A percentile compares a stretch with the other conserved stretches of the same genome.
Evolutionary conservation across 2,113 vertebrate genomes (phyloP).

Genomic region (Phylloscopus trochiloides): DNA sequence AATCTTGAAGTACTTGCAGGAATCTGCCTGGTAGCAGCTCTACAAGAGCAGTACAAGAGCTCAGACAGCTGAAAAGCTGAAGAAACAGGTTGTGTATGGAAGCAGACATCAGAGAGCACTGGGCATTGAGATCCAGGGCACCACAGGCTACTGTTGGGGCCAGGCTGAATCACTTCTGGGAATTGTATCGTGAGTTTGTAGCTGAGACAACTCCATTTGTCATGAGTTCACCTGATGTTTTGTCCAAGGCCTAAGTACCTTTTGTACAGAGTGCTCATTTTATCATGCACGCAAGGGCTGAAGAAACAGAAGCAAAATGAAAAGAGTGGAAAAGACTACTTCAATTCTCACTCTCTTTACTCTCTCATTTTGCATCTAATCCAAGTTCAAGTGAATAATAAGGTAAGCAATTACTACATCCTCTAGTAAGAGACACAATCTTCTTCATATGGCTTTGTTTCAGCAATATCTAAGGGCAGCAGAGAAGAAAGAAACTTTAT

Average conservation of each 20-base stretch:
- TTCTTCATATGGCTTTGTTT: not conserved
- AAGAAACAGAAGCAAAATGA: not conserved
- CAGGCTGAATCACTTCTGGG: not conserved
- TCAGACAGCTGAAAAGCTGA: not conserved
- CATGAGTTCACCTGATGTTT: not conserved
- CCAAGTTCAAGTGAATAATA: not conserved
- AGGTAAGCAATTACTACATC: not conserved
- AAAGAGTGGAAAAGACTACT: not conserved
- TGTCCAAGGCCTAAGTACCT: not conserved
- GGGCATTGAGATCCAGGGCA: not conserved
- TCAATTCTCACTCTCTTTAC: not conserved
- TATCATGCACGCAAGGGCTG: not conserved
- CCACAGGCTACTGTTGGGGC: not conserved
- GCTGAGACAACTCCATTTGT: not conserved
- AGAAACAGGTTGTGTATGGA: rapidly evolving
- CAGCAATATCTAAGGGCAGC: not conserved
- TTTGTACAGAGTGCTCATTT: not conserved
- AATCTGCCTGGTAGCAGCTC: not conserved
- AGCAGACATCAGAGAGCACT: not conserved
- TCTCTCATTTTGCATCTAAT: not conserved
- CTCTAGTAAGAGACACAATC: not conserved
- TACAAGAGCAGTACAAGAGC: not conserved
- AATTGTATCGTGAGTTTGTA: not conserved
- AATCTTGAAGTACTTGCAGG: not conserved
- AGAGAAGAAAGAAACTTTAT: not conserved